Conservation (phyloP, 2,888 invertebrate species). For the Apamea epomidion region DNA sequence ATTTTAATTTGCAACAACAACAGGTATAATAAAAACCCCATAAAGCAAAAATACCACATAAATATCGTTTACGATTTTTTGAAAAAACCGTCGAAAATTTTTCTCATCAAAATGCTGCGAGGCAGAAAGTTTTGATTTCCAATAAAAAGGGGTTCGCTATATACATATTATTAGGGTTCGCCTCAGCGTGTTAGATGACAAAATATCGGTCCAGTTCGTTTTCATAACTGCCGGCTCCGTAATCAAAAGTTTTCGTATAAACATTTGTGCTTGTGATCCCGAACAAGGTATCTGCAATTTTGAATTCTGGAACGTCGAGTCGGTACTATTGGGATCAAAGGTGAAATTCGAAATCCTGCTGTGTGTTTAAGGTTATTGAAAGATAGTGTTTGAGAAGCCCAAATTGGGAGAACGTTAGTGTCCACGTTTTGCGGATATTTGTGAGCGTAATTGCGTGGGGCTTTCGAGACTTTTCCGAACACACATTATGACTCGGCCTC, state of each 20-base stretch:
- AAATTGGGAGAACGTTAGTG: slow-evolving; percentile 32
- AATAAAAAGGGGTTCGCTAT: slow-evolving; percentile 67
- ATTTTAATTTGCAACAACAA: slow-evolving; percentile 52
- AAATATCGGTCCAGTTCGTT: slow-evolving; percentile 71
- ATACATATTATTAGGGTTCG: slow-evolving; percentile 62
- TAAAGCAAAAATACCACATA: slow-evolving; percentile 42
- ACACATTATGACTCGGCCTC: slow-evolving; percentile 21
- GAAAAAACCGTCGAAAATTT: slow-evolving; percentile 51
- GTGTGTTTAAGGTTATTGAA: slow-evolving; percentile 41
- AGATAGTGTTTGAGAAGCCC: slow-evolving; percentile 38
- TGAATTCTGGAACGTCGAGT: slow-evolving; percentile 26
- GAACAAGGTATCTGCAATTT: slow-evolving; percentile 59
- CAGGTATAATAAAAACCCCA: slow-evolving; percentile 40
- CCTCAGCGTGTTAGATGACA: slow-evolving; percentile 65
- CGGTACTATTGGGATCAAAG: slow-evolving; percentile 28
- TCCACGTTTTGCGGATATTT: slow-evolving; percentile 36
- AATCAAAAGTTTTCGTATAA: slow-evolving; percentile 74
- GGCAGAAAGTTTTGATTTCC: slow-evolving; percentile 67
- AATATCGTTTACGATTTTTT: slow-evolving; percentile 54
- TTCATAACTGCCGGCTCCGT: slow-evolving; percentile 66
- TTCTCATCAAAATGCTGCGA: slow-evolving; percentile 63
- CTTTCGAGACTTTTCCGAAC: slow-evolving; percentile 16
- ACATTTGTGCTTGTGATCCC: slow-evolving; percentile 58
- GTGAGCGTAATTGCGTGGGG: slow-evolving; percentile 44
- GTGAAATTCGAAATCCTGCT: slow-evolving; percentile 17